Base-by-base conservation (phyloP, 35 echinoderm and acorn worm genomes). In the Acanthaster planci region DNA sequence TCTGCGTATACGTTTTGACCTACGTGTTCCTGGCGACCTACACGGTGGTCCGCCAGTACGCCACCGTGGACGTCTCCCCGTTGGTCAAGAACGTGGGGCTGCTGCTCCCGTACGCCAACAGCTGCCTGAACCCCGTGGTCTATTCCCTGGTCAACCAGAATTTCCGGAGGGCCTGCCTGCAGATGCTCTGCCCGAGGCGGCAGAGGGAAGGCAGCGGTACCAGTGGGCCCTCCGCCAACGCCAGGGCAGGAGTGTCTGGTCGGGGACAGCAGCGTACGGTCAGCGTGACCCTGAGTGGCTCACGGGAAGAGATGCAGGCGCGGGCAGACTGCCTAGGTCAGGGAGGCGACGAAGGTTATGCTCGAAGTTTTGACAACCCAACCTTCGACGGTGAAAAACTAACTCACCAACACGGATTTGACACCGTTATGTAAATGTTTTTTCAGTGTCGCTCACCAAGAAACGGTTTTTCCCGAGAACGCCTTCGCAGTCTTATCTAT, bases 121-220 rank as follows among this genome's bases (percentile, higher is more conserved):
- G 85, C 36, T 96, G 93, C 47, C 87, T 96, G 80, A 96, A 96
- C 40, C 89, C 93, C 0, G 78, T 96, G 3, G 60, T 96, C 1
- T 96, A 96, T 26, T 96, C 89, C 7, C 12, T 92, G 60, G 39
- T 87, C 57, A 87, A 92, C 38, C 57, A 18, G 1, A 58, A 37
- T 32, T 92, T 92, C 52, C 84, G 90, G 12, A 59, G 40, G 7
- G 37, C 47, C 19, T 39, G 51, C 55, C 4, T 39, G 21, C 5
- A 79, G 31, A 60, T 78, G 22, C 53, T 87, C 56, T 37, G 80
- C 21, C 54, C 26, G 5, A 29, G 42, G 42, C n/a, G 12, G 12
- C 42, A 47, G 42, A 47, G 12, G 4, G 42, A 47, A 47, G 42
- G 42, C n/a, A n/a, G 42, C 12, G 42, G 42, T 47, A 12, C 42